Evolutionary conservation across 2,888 invertebrate species (phyloP), one percentile per base, ranked within the genome.

Genomic region (Geotrupes spiniger): DNA sequence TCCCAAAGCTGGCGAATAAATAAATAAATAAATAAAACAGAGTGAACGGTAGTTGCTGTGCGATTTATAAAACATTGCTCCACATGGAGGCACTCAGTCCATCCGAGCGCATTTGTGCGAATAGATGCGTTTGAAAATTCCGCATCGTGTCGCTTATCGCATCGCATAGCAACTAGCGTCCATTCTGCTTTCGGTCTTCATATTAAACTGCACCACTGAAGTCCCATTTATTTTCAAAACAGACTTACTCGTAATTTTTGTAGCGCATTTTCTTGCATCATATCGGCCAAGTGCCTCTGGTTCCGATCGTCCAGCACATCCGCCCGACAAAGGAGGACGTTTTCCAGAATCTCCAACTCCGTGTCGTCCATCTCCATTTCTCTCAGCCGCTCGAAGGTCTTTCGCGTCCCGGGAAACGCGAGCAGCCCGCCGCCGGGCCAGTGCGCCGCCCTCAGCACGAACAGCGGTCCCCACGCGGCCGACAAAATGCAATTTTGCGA

Each of bases 401-500:
- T 61, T 43, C 58, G 54, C 5, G 68, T 55, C 14, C 54, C 57
- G 61, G 72, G 60, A 63, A 74, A 61, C 63, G 61, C 21, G 70
- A 67, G 1, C 77, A 68, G 33, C 78, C 75, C 15, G 76, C n/a
- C n/a, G n/a, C n/a, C 59, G 1, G 81, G 77, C 80, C 81, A 82
- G 54, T 76, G 75, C 0, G 80, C 76, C 1, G 80, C 78, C 31
- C 76, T 74, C 16, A 84, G 63, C 16, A 81, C 67, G 54, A 84
- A 83, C 31, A 81, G 70, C 36, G 80, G 77, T 1, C 77, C 73
- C 83, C 83, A 84, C 8, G 79, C 74, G 42, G 75, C 71, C 36
- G 75, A 70, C n/a, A 84, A 66, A 46, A 83, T 77, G 2, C 64
- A 61, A 57, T 82, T 79, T 59, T 83, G 83, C 17, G 82, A 78